Conservation (phyloP, 1,140 invertebrate species). For the Eubasilissa regina region DNA sequence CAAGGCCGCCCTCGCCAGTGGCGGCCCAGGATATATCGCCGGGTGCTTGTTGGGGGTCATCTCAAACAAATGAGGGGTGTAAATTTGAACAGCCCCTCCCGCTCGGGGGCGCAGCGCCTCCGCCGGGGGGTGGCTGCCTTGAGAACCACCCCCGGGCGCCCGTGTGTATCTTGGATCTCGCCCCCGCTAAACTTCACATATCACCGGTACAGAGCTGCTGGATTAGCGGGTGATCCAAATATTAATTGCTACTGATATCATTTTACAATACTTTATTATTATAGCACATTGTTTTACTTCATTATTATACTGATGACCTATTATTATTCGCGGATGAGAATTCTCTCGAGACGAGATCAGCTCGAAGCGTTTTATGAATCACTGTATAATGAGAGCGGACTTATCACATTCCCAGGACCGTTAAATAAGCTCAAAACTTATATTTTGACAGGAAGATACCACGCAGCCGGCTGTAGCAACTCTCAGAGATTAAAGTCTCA, state of each 20-base stretch:
- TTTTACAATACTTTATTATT: no score
- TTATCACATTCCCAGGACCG: no score
- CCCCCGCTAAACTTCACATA: constrained; percentile 23
- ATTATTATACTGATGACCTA: no score
- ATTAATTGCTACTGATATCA: background rate
- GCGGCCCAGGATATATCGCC: constrained; percentile 55
- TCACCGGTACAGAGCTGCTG: constrained; percentile 22
- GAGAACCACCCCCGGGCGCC: constrained; percentile 15
- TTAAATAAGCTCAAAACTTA: no score
- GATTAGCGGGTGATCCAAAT: constrained; percentile 13
- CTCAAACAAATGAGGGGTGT: constrained; percentile 60
- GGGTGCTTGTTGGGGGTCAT: constrained; percentile 56
- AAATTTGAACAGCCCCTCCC: constrained; percentile 55
- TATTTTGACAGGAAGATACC: no score
- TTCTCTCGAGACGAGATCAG: no score
- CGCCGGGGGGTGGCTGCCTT: background rate
- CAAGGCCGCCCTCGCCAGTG: constrained; percentile 14
- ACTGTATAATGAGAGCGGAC: no score
- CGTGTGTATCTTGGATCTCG: constrained; percentile 42
- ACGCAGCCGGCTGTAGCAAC: no score
- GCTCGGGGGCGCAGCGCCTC: background rate
- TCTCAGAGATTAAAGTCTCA: no score
- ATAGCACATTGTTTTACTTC: no score
- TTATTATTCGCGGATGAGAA: no score
- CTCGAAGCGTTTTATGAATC: no score